Evolutionary conservation across 2,797 vertebrate genomes (phyloP), one percentile per base, ranked within the genome.

Genomic region (Cacajao melanocephalus): DNA sequence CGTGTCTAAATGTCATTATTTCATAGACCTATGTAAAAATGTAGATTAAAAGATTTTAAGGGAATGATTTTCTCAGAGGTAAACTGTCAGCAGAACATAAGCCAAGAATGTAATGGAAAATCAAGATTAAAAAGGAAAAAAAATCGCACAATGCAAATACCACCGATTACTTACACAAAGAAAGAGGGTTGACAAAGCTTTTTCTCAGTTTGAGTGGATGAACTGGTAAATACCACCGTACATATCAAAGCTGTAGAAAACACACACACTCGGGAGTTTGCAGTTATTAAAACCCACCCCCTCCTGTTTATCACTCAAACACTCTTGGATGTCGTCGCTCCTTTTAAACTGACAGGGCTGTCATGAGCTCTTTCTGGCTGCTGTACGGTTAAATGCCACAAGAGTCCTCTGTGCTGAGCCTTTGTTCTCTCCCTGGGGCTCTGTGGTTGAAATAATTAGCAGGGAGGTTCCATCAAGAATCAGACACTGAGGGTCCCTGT

Each of bases 381-480:
- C 80, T 92, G 78, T 93, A 90, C 67, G 95, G 92, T 76, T 88
- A 93, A 98, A 58, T 92, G 72, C 83, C 95, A 80, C 92, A 82
- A 95, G 87, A 97, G 76, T 84, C 87, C 72, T 97, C 93, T 36
- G 26, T 73, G 76, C 92, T 80, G 64, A 75, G 85, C 93, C 96
- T 97, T 97, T 80, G 80, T 96, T 86, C 90, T 90, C 48, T 97
- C 61, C 61, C 72, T 92, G 50, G 93, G 95, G 97, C 94, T 84
- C 85, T 90, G 96, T 84, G 94, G 87, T 92, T 98, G 96, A 95
- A 98, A 96, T 94, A 96, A 96, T 89, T 46, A 90, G 94, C 92
- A 96, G 96, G 93, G 93, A 87, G 85, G 41, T 81, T 94, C 97
- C 75, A 52, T 44, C 97, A 57, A 94, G 93, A 95, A 96, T 92